Percentiles rank a stretch among this genome's conserved stretches.
Evolutionary conservation across 2,797 vertebrate species (phyloP).

Genomic region (Gymnocypris eckloni): DNA sequence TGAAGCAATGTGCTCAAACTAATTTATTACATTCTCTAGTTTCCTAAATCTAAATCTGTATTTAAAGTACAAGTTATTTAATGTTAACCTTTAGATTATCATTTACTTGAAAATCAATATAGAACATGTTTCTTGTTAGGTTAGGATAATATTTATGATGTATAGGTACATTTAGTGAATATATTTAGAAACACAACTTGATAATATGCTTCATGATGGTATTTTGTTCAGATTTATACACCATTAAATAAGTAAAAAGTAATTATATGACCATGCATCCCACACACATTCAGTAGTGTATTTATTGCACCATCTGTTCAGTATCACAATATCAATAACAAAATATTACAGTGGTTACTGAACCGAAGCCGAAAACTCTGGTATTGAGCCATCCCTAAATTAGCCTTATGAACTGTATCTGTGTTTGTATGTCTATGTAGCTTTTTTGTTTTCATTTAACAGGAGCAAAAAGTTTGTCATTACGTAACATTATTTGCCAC

Average conservation of each 20-base stretch:
- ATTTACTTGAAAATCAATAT: not conserved
- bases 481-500: not conserved
- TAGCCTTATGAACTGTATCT: not conserved
- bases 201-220: not conserved
- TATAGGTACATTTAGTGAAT: not conserved
- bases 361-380: not conserved
- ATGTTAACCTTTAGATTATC: no score
- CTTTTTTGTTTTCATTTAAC: not conserved
- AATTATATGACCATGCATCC: not conserved
- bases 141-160: not conserved
- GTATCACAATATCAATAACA: not conserved
- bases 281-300: not conserved
- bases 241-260: not conserved
- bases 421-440: not conserved
- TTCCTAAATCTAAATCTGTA: not conserved
- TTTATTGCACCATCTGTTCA: conserved; percentile 2
- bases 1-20: not conserved
- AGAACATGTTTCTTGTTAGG: not conserved
- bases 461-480: not conserved
- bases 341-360: not conserved
- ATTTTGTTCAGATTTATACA: not conserved
- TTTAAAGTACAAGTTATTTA: not conserved
- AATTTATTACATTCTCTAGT: not conserved
- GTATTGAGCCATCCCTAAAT: not conserved
- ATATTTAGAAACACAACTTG: not conserved